Evolutionary conservation across 2,888 invertebrate genomes (phyloP).

Genomic region (Tetranychus piercei): DNA sequence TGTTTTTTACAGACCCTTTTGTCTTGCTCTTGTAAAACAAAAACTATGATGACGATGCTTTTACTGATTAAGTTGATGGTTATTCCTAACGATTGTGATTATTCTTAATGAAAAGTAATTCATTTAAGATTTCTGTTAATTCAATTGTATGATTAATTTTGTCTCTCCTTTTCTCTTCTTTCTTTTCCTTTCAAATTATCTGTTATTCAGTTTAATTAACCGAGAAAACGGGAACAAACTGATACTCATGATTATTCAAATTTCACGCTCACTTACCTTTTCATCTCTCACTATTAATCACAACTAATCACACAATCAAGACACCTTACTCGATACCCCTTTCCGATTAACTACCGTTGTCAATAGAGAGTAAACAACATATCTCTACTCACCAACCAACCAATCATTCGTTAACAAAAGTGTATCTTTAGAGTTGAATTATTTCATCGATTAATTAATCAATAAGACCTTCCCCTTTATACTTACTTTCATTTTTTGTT

Average conservation of each 20-base stretch:
- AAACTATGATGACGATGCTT: background rate
- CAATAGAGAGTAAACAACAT: too few species aligned
- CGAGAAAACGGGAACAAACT: background rate
- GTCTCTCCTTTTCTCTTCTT: background rate
- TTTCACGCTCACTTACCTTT: background rate
- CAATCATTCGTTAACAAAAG: too few species aligned
- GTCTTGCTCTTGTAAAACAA: too few species aligned
- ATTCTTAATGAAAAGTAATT: background rate
- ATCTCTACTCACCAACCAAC: too few species aligned
- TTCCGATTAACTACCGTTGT: background rate
- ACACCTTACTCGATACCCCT: background rate
- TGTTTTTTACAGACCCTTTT: too few species aligned
- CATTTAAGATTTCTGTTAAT: background rate
- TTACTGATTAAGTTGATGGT: background rate
- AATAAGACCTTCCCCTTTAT: background rate
- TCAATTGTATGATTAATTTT: background rate
- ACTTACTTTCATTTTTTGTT: constrained; percentile 1
- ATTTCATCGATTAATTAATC: background rate
- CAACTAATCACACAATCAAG: background rate
- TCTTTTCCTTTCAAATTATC: background rate
- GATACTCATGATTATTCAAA: background rate
- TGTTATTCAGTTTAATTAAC: constrained; percentile 1
- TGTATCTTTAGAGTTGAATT: background rate
- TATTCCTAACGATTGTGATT: too few species aligned
- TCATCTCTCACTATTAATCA: background rate